phyloP scores from a whole-genome alignment of 2,113 vertebrate species.

The Melospiza melodia region DNA sequence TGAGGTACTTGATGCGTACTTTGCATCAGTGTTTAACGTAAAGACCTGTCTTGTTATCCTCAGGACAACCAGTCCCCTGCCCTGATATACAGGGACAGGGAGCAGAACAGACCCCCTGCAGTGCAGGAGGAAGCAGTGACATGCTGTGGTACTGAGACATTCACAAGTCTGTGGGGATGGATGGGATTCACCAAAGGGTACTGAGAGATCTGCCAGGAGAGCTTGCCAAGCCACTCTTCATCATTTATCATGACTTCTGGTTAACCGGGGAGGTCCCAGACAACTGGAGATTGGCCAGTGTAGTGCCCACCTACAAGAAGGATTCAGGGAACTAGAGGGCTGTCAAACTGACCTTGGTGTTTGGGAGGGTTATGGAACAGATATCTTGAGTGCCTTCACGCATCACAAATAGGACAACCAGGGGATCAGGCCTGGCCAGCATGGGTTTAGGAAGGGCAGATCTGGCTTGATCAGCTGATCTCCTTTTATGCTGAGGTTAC shows the following conservation, averaged over 20 bases:
- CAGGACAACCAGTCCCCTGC: not conserved
- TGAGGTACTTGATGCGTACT: not conserved
- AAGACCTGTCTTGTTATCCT: not conserved
- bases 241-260: not conserved
- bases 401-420: not conserved
- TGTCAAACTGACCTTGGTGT: not conserved
- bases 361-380: not conserved
- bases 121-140: not conserved
- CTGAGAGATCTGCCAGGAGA: not conserved
- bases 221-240: not conserved
- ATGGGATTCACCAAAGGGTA: not conserved
- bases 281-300: not conserved
- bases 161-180: not conserved
- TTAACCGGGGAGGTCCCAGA: not conserved
- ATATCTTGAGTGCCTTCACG: not conserved
- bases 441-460: not conserved
- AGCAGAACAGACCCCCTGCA: not conserved
- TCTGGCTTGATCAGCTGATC: not conserved
- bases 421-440: not conserved
- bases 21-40: not conserved
- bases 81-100: not conserved
- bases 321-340: rapidly evolving
- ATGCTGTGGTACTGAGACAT: not conserved
- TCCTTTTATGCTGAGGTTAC: not conserved
- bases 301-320: not conserved